A percentile compares a stretch with the other conserved stretches of the same genome.
These are phyloP conservation scores for Drosophila ogumai DNA, from an alignment of 1,140 invertebrate species.

Conservation along the genomic window DNA sequence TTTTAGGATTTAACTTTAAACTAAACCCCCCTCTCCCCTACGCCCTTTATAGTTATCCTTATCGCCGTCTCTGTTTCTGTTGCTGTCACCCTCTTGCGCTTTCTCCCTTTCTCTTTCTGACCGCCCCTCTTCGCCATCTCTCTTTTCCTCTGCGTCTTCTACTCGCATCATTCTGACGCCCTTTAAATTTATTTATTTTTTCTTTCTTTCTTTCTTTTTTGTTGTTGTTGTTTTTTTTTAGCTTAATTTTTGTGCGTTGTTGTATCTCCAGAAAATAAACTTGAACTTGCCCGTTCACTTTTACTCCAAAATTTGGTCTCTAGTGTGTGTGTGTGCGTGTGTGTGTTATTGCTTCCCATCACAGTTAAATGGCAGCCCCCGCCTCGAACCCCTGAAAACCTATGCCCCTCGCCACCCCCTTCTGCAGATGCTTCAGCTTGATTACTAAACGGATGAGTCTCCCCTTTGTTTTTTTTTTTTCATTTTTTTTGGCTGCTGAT, in stretches of 20 bases:
- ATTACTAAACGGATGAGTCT: conserved; percentile 45
- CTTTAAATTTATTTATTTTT: conserved; percentile 48
- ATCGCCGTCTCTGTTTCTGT: conserved; percentile 2
- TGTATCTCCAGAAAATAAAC: conserved; percentile 77
- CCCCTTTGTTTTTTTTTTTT: conserved; percentile 19
- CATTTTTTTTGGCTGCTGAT: conserved; percentile 3
- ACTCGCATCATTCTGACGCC: conserved; percentile 66
- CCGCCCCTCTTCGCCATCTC: conserved; percentile 12
- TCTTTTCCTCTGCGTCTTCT: neutral
- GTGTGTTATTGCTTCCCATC: conserved; percentile 44
- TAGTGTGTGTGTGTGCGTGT: conserved; percentile 4
- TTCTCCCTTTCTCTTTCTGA: conserved; percentile 27
- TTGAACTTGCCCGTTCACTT: conserved; percentile 84
- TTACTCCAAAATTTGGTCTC: conserved; percentile 58
- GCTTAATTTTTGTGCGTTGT: conserved; percentile 69
- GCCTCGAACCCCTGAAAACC: neutral
- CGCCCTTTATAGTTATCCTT: neutral
- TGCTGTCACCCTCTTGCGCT: conserved; percentile 12
- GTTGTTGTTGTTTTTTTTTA: conserved; percentile 47
- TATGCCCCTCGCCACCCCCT: neutral
- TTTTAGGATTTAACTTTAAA: neutral
- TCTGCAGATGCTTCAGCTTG: conserved; percentile 38
- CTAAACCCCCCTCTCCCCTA: neutral
- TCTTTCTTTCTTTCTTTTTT: conserved; percentile 8
- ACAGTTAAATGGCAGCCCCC: conserved; percentile 47